phyloP scores from a whole-genome alignment of 2,113 vertebrate genomes.

The Tapirus terrestris region DNA sequence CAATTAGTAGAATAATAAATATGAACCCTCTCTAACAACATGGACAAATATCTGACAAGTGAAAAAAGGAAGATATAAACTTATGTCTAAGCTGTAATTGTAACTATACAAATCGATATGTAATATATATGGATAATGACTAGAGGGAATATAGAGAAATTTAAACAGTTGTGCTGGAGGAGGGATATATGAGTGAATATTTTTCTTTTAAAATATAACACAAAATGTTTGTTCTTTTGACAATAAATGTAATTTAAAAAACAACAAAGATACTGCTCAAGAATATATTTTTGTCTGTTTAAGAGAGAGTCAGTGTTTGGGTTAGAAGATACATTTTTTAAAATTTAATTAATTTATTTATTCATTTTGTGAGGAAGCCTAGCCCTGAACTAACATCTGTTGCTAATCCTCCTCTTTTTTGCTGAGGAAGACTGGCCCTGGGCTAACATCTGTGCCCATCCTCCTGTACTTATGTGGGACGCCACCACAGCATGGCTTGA shows the following conservation, averaged over 20 bases:
- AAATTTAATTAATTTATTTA: not conserved
- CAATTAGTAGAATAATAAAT: not conserved
- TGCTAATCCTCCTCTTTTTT: too few relatives aligned
- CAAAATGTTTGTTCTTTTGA: conserved; percentile 16
- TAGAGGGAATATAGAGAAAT: not conserved
- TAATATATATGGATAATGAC: not conserved
- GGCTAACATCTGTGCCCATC: too few relatives aligned
- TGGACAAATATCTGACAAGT: not conserved
- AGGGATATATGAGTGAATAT: not conserved
- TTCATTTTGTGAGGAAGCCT: too few relatives aligned
- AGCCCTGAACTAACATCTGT: too few relatives aligned
- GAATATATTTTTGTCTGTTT: not conserved
- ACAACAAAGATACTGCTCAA: not conserved
- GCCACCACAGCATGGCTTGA: too few relatives aligned
- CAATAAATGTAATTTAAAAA: not conserved
- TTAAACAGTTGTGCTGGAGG: not conserved
- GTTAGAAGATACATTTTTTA: conserved; percentile 33
- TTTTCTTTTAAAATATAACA: conserved; percentile 22
- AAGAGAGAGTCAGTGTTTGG: not conserved
- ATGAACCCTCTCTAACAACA: not conserved
- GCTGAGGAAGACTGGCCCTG: too few relatives aligned
- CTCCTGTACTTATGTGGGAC: too few relatives aligned
- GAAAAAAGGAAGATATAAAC: not conserved
- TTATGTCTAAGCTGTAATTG: not conserved
- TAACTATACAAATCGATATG: not conserved